Evolutionary conservation across 2,888 invertebrate genomes (phyloP).

Genomic region (Drosophila mimica): DNA sequence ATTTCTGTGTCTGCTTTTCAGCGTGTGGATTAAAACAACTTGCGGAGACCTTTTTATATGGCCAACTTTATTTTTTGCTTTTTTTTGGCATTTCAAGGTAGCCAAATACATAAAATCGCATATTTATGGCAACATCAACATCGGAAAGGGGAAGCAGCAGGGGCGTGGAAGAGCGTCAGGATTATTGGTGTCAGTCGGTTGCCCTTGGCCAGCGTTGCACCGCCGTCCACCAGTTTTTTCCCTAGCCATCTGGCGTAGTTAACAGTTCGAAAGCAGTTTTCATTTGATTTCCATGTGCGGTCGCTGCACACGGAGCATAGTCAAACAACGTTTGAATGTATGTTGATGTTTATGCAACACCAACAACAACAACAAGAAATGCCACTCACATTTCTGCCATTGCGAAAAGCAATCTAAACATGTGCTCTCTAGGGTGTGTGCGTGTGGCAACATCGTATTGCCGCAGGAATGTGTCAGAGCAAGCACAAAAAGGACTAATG

Average conservation of each 20-base stretch:
- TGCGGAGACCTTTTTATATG: slow-evolving; percentile 13
- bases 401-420: slow-evolving; percentile 35
- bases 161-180: neutral
- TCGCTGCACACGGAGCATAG: slow-evolving; percentile 39
- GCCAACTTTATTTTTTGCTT: slow-evolving; percentile 4
- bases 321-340: slow-evolving; percentile 32
- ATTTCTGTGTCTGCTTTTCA: slow-evolving; percentile 2
- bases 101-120: slow-evolving; percentile 48
- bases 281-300: slow-evolving; percentile 60
- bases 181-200: slow-evolving; percentile 46
- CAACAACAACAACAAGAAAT: slow-evolving; percentile 11
- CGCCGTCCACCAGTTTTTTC: neutral
- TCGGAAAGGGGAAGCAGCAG: too few species aligned
- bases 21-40: slow-evolving; percentile 20
- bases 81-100: slow-evolving; percentile 22
- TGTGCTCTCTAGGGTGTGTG: slow-evolving; percentile 4
- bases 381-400: slow-evolving; percentile 8
- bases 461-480: slow-evolving; percentile 47
- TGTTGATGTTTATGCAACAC: slow-evolving; percentile 18
- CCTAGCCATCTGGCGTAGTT: slow-evolving; percentile 1
- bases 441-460: slow-evolving; percentile 32
- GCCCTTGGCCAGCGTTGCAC: slow-evolving; percentile 29
- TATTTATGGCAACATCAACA: slow-evolving; percentile 51
- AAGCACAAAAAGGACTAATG: slow-evolving; percentile 11
- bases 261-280: slow-evolving; percentile 45